phyloP scores from a whole-genome alignment of 2,888 invertebrate species.

The Agrochola macilenta region DNA sequence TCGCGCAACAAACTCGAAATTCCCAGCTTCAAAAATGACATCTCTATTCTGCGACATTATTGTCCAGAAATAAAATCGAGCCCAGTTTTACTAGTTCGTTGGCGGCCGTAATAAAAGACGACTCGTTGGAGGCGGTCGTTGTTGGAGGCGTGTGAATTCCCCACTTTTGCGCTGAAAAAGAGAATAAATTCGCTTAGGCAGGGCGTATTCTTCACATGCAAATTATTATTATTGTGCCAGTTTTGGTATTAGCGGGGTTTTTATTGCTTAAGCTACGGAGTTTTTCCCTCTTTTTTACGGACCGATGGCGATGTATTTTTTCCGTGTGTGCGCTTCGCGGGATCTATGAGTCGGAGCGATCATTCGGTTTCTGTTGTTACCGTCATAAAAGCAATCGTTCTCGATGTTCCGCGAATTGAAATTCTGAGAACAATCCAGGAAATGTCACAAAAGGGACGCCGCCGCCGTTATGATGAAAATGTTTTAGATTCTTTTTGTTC shows the following conservation, averaged over 20 bases:
- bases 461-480: conserved; percentile 35
- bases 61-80: conserved; percentile 63
- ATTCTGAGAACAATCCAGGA: conserved; percentile 52
- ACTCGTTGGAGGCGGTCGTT: conserved; percentile 64
- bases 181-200: conserved; percentile 76
- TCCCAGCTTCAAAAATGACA: conserved; percentile 40
- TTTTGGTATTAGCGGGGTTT: conserved; percentile 79
- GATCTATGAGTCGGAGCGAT: conserved; percentile 65
- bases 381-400: conserved; percentile 62
- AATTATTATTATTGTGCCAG: conserved; percentile 84
- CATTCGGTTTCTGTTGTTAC: conserved; percentile 64
- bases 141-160: conserved; percentile 73
- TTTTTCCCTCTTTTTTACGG: conserved; percentile 69
- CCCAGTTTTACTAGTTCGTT: conserved; percentile 67
- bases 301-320: conserved; percentile 67
- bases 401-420: conserved; percentile 58
- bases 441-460: conserved; percentile 50
- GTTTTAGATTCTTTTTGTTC: conserved; percentile 33
- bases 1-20: conserved; percentile 18
- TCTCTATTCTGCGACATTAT: conserved; percentile 56
- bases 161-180: conserved; percentile 70
- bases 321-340: conserved; percentile 52
- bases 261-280: conserved; percentile 72
- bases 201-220: conserved; percentile 81
- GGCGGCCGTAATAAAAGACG: conserved; percentile 72